Conservation (phyloP, 2,797 vertebrate genomes). For the Hoplostethus mediterraneus region DNA sequence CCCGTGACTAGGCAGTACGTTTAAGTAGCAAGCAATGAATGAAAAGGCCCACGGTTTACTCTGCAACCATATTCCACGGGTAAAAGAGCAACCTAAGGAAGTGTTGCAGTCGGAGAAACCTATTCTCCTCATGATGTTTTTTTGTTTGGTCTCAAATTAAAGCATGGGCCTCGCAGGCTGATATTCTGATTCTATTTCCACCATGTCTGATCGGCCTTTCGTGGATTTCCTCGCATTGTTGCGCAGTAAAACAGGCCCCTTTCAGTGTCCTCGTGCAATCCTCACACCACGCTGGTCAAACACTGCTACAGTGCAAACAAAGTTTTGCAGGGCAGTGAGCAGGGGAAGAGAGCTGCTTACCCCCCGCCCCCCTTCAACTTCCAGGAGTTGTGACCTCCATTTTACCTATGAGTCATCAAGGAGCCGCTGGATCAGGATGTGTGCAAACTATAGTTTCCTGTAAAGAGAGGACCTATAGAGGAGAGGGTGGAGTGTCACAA, state of each 20-base stretch:
- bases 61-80: neutral
- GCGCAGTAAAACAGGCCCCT: conserved; percentile 58
- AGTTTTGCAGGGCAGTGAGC: conserved; percentile 46
- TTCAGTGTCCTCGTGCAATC: conserved; percentile 66
- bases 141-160: conserved; percentile 66
- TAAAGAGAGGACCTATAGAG: conserved; percentile 53
- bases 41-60: conserved; percentile 11
- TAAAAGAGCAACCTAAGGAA: conserved; percentile 41
- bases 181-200: conserved; percentile 65
- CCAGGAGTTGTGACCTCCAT: conserved; percentile 70
- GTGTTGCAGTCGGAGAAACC: conserved; percentile 19
- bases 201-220: conserved; percentile 80
- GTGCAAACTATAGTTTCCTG: conserved; percentile 62
- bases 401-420: conserved; percentile 79
- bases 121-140: conserved; percentile 24
- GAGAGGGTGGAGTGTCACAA: conserved; percentile 18
- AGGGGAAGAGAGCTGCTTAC: conserved; percentile 35
- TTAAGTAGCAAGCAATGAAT: conserved; percentile 10
- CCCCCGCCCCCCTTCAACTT: conserved; percentile 25
- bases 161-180: conserved; percentile 26
- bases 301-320: conserved; percentile 61
- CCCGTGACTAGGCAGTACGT: conserved; percentile 23
- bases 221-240: conserved; percentile 81
- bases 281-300: conserved; percentile 53
- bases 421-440: conserved; percentile 46